A percentile compares a stretch with the other conserved stretches of the same genome.
Evolutionary conservation across 2,888 invertebrate species (phyloP).

Genomic region (Orthosia gothica): DNA sequence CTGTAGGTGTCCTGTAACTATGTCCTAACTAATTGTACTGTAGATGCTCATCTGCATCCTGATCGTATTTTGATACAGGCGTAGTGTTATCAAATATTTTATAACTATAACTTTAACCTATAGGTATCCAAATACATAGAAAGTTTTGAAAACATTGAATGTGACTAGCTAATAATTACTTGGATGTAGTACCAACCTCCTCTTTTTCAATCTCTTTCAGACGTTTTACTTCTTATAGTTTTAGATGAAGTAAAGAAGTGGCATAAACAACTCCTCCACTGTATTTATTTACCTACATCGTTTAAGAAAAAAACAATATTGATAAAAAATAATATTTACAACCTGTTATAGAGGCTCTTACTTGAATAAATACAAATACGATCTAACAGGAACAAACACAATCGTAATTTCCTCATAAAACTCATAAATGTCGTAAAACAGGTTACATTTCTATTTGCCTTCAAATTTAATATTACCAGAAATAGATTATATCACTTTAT

Average conservation of each 20-base stretch:
- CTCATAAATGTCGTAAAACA: constrained; percentile 22
- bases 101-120: too few species aligned
- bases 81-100: too few species aligned
- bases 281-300: background rate
- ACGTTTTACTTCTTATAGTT: background rate
- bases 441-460: constrained; percentile 16
- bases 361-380: background rate
- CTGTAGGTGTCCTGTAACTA: too few species aligned
- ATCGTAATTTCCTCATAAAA: constrained; percentile 26
- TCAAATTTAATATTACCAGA: constrained; percentile 16
- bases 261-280: background rate
- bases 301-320: background rate
- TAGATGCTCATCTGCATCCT: too few species aligned
- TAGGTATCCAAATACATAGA: too few species aligned
- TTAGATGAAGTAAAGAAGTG: background rate
- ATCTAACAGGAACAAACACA: constrained; percentile 26
- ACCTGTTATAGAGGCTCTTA: background rate
- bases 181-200: too few species aligned
- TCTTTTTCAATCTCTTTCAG: background rate
- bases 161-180: too few species aligned
- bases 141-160: too few species aligned
- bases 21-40: too few species aligned
- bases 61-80: too few species aligned
- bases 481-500: background rate
- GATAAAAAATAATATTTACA: background rate